phyloP scores from a whole-genome alignment of 1,140 invertebrate genomes.

The Drosophila azteca region DNA sequence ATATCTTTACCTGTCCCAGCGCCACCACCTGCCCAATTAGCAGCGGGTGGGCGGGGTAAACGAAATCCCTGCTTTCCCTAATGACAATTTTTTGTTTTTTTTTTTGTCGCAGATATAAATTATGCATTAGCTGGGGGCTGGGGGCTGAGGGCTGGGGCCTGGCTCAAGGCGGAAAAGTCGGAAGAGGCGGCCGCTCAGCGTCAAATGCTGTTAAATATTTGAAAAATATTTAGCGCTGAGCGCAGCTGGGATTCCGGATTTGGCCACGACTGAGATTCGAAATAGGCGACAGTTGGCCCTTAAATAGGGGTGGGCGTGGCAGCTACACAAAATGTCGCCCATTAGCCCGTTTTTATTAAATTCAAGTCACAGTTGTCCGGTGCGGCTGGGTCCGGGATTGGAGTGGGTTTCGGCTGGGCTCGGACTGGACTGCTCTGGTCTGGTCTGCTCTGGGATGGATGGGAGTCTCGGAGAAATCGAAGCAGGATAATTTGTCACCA shows the following conservation, averaged over 20 bases:
- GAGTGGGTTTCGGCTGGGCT: neutral
- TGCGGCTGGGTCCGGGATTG: constrained; percentile 15
- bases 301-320: constrained; percentile 23
- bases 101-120: constrained; percentile 59
- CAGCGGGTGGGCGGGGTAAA: constrained; percentile 16
- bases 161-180: constrained; percentile 16
- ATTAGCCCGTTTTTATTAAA: constrained; percentile 77
- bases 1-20: constrained; percentile 35
- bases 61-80: constrained; percentile 48
- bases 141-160: neutral
- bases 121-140: constrained; percentile 64
- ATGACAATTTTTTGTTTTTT: constrained; percentile 66
- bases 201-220: constrained; percentile 70
- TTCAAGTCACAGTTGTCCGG: constrained; percentile 73
- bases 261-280: constrained; percentile 26
- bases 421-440: constrained; percentile 4
- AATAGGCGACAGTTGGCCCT: constrained; percentile 37
- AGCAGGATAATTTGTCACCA: constrained; percentile 79
- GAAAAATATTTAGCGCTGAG: constrained; percentile 66
- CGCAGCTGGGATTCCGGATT: constrained; percentile 40
- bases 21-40: constrained; percentile 74
- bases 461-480: constrained; percentile 68
- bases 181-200: constrained; percentile 16
- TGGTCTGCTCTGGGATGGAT: constrained; percentile 29
- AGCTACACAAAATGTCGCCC: constrained; percentile 62